Conservation (phyloP, 2,797 vertebrate species). For the Scleropages formosus region DNA sequence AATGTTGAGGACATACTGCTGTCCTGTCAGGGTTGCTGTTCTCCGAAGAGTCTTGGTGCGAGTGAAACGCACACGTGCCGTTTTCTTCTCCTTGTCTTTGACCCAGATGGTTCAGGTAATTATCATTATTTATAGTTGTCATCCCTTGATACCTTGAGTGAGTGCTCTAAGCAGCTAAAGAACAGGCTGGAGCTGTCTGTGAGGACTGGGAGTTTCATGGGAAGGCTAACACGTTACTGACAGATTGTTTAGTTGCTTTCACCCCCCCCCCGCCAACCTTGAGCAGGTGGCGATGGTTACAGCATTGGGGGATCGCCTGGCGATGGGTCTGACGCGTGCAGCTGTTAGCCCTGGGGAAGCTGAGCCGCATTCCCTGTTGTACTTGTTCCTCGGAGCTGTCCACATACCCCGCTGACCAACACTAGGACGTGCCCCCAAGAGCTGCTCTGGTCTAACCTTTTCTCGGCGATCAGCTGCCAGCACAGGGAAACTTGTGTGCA, state of each 20-base stretch:
- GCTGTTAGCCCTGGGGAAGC: not conserved
- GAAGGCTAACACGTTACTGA: not conserved
- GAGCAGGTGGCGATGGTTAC: not conserved
- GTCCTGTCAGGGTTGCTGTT: no score
- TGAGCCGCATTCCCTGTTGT: slow-evolving; percentile 1
- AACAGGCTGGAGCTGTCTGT: not conserved
- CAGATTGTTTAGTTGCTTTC: slow-evolving; percentile 4
- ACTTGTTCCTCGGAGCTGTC: not conserved
- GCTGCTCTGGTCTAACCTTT: not conserved
- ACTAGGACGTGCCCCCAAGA: not conserved
- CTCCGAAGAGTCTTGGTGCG: no score
- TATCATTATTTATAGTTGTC: no score
- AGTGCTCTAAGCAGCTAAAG: no score
- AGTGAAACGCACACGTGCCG: no score
- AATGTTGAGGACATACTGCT: no score
- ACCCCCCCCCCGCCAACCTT: no score
- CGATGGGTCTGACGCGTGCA: not conserved
- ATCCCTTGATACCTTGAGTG: no score
- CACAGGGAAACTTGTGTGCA: not conserved
- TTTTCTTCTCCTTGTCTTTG: no score
- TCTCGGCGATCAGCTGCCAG: not conserved
- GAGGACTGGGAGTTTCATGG: not conserved
- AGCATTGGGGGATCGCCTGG: no score
- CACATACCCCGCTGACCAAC: no score
- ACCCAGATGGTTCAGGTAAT: no score